Base-by-base conservation (phyloP, 2,113 vertebrate genomes). In the Diphyllodes magnificus region DNA sequence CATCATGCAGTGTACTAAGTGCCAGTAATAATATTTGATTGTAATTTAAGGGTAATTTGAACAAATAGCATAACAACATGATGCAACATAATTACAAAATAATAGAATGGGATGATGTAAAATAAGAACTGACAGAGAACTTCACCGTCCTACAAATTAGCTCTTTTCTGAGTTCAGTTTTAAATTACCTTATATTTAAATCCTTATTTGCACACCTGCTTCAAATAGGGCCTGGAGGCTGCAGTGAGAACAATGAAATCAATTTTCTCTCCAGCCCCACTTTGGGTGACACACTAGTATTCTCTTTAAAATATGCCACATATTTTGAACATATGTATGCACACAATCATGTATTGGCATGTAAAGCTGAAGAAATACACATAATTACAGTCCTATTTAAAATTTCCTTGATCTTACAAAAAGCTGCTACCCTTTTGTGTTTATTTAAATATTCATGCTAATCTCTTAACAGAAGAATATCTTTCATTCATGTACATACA, bases 31-130 rank as follows among this genome's bases (percentile, higher is more conserved):
- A 87, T 83, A 86, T 92, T 86, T 95, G 37, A 90, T 73, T 90
- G 80, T 53, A 94, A 47, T 93, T 93, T 77, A 93, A 95, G 51
- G 20, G 16, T 73, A 97, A 93, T 97, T 97, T 95, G 94, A 90
- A 96, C 59, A 96, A 95, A 93, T 64, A 79, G 5, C 30, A 11
- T 82, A 88, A 93, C 57, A 82, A 76, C 53, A 72, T 40, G 53
- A 80, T 53, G 40, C 3, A 0, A 8, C 31, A 57, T 82, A 90
- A 69, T 88, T 95, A 51, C 31, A 72, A 94, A 92, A 88, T 61
- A 90, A 44, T 65, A 92, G 28, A 88, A 94, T 0, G 1, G 65
- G 31, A 25, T 88, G 31, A 59, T 68, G 33, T 53, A 64, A 94
- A 92, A 88, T n/a, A 60, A 76, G 75, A 94, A 82, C 28, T 68